phyloP scores from a whole-genome alignment of 2,888 invertebrate species.

The Sminthurinus aureus region DNA sequence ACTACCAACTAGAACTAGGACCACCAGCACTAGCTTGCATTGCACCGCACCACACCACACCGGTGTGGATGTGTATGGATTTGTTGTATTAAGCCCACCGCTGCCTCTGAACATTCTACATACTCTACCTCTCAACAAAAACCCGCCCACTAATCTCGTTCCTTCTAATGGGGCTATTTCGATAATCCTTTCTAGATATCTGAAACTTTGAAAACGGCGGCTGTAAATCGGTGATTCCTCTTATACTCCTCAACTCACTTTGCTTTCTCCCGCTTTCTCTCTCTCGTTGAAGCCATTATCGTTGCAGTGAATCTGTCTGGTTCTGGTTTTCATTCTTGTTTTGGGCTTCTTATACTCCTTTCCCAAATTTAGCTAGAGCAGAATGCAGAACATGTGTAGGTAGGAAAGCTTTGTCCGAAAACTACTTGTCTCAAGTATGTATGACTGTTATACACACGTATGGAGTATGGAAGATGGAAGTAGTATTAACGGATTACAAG shows the following conservation, averaged over 20 bases:
- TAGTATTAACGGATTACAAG: too few relatives aligned
- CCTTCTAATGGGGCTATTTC: conserved; percentile 35
- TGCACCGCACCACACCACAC: too few relatives aligned
- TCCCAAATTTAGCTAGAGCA: too few relatives aligned
- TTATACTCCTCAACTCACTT: background rate
- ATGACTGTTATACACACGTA: too few relatives aligned
- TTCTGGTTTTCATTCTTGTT: too few relatives aligned
- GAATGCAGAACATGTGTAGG: too few relatives aligned
- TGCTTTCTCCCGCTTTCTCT: background rate
- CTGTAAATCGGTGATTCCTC: conserved; percentile 27
- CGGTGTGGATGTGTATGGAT: background rate
- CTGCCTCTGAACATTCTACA: background rate
- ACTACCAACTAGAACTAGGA: too few relatives aligned
- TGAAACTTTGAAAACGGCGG: conserved; percentile 19
- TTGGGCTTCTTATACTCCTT: too few relatives aligned
- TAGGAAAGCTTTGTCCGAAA: too few relatives aligned
- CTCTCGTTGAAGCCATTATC: background rate
- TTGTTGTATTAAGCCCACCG: background rate
- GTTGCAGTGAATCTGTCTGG: too few relatives aligned
- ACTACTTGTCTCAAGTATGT: too few relatives aligned
- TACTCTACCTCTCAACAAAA: conserved; percentile 3
- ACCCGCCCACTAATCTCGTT: conserved; percentile 33
- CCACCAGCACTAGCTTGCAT: background rate
- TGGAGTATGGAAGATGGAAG: too few relatives aligned
- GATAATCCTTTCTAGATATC: conserved; percentile 34